Conservation (phyloP, 1,140 invertebrate species). For the Papilio helenus region DNA sequence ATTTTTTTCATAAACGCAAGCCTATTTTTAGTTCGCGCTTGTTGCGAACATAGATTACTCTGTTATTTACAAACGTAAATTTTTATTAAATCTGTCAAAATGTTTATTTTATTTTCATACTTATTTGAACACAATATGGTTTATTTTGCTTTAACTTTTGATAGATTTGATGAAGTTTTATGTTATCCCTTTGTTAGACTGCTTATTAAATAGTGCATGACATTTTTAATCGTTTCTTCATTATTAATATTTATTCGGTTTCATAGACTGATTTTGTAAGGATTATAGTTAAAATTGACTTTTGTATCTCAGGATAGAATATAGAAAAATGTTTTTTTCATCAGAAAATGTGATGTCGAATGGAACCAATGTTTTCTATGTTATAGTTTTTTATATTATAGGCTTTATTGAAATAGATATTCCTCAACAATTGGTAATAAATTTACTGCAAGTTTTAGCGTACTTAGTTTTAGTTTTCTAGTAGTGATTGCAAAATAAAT, state of each 20-base stretch:
- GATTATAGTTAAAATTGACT: constrained; percentile 32
- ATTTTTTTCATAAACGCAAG: constrained; percentile 52
- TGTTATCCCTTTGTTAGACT: constrained; percentile 28
- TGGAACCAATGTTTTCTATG: constrained; percentile 39
- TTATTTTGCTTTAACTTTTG: constrained; percentile 6
- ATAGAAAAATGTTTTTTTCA: constrained; percentile 4
- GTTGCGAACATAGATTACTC: constrained; percentile 47
- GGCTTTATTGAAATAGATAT: neutral
- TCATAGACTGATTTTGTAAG: constrained; percentile 37
- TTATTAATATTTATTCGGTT: constrained; percentile 35
- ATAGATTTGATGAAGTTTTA: constrained; percentile 26
- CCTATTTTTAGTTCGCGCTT: constrained; percentile 46
- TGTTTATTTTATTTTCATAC: constrained; percentile 6
- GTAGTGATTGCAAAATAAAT: neutral
- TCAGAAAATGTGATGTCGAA: constrained; percentile 29
- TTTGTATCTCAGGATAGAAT: constrained; percentile 21
- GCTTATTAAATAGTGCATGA: constrained; percentile 27
- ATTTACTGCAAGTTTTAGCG: neutral
- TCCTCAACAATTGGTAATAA: neutral
- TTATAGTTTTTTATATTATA: constrained; percentile 13
- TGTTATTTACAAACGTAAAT: constrained; percentile 45
- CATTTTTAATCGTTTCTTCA: constrained; percentile 16
- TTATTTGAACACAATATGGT: constrained; percentile 4
- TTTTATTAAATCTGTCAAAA: constrained; percentile 23
- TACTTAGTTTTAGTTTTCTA: constrained; percentile 5